Conservation (phyloP, 2,113 vertebrate genomes). For the Pelusios castaneus region DNA sequence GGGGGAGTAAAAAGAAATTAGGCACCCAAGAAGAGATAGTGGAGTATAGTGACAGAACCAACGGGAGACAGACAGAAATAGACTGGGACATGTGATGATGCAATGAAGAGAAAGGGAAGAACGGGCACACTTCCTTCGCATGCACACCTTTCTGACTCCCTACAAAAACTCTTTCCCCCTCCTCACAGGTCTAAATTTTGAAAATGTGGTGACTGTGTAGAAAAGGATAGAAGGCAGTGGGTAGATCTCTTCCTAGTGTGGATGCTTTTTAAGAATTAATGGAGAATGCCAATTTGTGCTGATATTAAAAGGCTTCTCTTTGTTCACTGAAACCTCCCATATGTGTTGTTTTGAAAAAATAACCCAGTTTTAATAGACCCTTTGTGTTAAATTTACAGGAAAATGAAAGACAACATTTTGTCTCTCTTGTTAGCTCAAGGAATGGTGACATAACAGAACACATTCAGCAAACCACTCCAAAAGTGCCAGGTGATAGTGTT, state of each 20-base stretch:
- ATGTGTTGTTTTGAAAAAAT: slow-evolving; percentile 33
- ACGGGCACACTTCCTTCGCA: not conserved
- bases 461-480: not conserved
- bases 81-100: not conserved
- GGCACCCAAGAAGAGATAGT: not conserved
- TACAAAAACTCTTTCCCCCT: not conserved
- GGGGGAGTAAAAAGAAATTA: not conserved
- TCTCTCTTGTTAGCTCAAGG: slow-evolving; percentile 1
- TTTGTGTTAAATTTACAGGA: slow-evolving; percentile 19
- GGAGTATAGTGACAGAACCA: not conserved
- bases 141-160: not conserved
- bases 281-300: not conserved
- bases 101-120: not conserved
- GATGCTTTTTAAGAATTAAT: slow-evolving; percentile 29
- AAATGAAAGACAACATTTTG: slow-evolving; percentile 25
- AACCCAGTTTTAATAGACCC: slow-evolving; percentile 46
- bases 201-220: not conserved
- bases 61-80: not conserved
- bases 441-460: slow-evolving; percentile 1
- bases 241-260: not conserved
- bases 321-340: not conserved
- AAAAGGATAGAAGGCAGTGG: not conserved
- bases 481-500: not conserved
- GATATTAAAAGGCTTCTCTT: slow-evolving; percentile 14
- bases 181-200: not conserved